Evolutionary conservation across 2,797 vertebrate species (phyloP).

Genomic region (Peromyscus melanophrys): DNA sequence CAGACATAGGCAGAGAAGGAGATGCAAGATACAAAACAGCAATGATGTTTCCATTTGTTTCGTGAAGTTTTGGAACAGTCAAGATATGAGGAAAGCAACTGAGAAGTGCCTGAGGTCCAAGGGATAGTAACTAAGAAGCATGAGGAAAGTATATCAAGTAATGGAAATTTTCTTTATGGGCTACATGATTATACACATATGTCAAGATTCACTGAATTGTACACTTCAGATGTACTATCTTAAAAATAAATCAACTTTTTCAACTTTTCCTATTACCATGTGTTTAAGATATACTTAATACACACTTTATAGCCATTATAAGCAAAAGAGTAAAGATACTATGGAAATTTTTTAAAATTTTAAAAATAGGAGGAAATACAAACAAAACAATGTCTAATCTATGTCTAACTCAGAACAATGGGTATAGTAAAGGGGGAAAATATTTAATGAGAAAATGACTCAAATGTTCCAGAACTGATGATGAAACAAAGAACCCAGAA

Average conservation of each 20-base stretch:
- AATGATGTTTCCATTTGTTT: background rate
- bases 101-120: background rate
- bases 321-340: background rate
- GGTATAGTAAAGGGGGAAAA: conserved; percentile 6
- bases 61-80: background rate
- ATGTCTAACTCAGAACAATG: background rate
- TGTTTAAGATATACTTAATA: background rate
- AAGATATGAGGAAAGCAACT: background rate
- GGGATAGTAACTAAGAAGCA: background rate
- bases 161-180: background rate
- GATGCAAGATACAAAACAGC: background rate
- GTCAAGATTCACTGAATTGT: background rate
- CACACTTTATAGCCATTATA: conserved; percentile 36
- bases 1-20: background rate
- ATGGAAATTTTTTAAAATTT: background rate
- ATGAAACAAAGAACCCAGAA: conserved; percentile 48
- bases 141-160: conserved; percentile 15
- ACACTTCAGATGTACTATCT: background rate
- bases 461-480: conserved; percentile 35
- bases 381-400: conserved; percentile 30
- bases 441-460: conserved; percentile 26
- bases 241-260: background rate
- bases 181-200: background rate
- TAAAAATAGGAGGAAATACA: background rate
- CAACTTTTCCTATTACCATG: conserved; percentile 27